Percentiles rank a stretch among this genome's conserved stretches.
These are phyloP conservation scores for Lepetodrilus schrolli DNA, from an alignment of 2,888 invertebrate species.

Conservation along the genomic window DNA sequence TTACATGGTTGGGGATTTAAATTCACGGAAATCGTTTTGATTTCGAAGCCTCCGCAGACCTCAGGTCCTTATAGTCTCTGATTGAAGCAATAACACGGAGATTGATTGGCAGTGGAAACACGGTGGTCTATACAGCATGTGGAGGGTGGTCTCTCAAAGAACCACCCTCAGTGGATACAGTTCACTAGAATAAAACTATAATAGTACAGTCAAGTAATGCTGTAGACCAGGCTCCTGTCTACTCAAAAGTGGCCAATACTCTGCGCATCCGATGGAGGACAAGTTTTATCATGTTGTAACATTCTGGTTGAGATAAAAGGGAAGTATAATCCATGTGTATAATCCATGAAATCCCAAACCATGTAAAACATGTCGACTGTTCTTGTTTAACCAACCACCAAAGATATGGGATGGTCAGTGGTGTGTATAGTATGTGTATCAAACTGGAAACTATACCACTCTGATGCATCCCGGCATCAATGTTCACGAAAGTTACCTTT, in stretches of 20 bases:
- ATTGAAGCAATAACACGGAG: neutral
- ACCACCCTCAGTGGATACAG: neutral
- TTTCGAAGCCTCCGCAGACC: neutral
- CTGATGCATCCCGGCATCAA: too few species aligned
- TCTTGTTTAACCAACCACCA: neutral
- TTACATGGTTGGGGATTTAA: neutral
- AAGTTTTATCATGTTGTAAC: slow-evolving; percentile 16
- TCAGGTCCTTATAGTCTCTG: neutral
- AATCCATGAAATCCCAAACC: neutral
- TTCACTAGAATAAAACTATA: too few species aligned
- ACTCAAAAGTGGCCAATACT: too few species aligned
- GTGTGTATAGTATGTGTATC: too few species aligned
- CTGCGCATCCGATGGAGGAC: too few species aligned
- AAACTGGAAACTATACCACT: too few species aligned
- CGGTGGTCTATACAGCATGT: neutral
- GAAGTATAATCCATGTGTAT: neutral
- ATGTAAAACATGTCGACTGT: neutral
- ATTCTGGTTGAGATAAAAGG: slow-evolving; percentile 1
- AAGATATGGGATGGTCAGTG: too few species aligned
- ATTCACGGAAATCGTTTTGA: neutral
- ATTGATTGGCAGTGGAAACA: neutral
- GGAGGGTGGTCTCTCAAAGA: neutral
- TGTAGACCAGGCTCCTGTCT: too few species aligned
- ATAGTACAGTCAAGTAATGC: too few species aligned
- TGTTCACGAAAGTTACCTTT: too few species aligned